Percentiles rank a stretch among this genome's conserved stretches.
Evolutionary conservation across 2,797 vertebrate species (phyloP).

Genomic region (Gallinago stenura): DNA sequence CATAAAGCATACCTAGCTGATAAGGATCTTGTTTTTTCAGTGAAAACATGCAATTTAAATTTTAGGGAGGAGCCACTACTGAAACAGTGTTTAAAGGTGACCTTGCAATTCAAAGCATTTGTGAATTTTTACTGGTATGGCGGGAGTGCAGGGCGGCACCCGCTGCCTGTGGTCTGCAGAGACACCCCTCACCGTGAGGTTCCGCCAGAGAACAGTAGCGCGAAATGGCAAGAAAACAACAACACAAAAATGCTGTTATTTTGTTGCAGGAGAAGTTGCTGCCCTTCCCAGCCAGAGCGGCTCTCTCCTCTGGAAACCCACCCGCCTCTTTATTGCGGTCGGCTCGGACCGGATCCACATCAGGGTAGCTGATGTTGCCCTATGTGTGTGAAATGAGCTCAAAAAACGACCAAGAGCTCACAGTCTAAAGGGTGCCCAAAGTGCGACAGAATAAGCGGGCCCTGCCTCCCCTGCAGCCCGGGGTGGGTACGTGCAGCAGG

Average conservation of each 20-base stretch:
- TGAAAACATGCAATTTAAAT: neutral
- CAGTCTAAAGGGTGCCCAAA: accelerated
- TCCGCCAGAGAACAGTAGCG: neutral
- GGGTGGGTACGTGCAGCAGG: neutral
- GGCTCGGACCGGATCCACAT: accelerated
- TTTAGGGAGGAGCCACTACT: neutral
- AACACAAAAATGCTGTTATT: neutral
- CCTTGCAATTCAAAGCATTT: neutral
- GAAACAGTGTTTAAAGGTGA: neutral
- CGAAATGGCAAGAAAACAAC: neutral
- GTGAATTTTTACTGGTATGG: accelerated
- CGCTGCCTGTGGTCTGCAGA: accelerated
- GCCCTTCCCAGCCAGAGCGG: neutral
- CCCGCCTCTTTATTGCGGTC: accelerated
- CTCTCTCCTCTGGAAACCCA: accelerated
- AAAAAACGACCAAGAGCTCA: accelerated
- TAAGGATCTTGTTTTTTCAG: neutral
- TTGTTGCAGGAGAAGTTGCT: neutral
- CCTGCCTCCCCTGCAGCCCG: too few species aligned
- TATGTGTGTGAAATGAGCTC: accelerated
- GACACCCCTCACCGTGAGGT: accelerated
- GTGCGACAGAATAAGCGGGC: neutral
- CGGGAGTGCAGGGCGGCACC: accelerated
- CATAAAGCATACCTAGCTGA: neutral
- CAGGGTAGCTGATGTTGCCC: neutral